Base-by-base conservation (phyloP, 2,888 invertebrate species). In the Microctonus brassicae region DNA sequence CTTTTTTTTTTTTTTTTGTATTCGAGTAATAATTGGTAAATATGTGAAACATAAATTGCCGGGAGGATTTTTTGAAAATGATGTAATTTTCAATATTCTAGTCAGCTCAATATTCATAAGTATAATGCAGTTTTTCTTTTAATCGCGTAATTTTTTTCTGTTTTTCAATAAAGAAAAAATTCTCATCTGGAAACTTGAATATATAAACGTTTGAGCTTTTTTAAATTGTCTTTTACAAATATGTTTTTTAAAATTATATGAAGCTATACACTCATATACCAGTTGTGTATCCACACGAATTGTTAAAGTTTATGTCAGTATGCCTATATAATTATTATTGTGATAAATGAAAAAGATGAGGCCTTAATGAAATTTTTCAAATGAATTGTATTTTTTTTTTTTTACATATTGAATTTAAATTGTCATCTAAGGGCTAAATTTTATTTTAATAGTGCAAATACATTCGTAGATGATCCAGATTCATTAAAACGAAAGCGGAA, bases 401-500 rank as follows among this genome's bases (percentile, higher is more conserved):
- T 7, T n/a, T n/a, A n/a, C n/a, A n/a, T n/a, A n/a, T n/a, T 33
- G 4, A 1, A 13, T 17, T 34, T 58, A 17, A n/a, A 10, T 33
- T 34, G 3, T 58, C 1, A 33, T 33, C 2, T n/a, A n/a, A n/a
- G n/a, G 13, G 33, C 26, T n/a, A n/a, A 57, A 24, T n/a, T 26
- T n/a, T n/a, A n/a, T n/a, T n/a, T 10, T 58, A 82, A 78, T 39
- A 79, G 78, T 82, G 76, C 17, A 17, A 55, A 63, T 57, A 68
- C 61, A 68, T 88, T 89, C 90, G 81, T 91, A 91, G 91, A 91
- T 89, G 91, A 91, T 89, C 90, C 90, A 82, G 90, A 89, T 86
- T 88, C 88, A 80, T 88, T 90, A 87, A 91, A 90, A 89, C 90
- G 90, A 86, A 91, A 91, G 85, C 88, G 90, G 84, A 88, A 89